Base-by-base conservation (phyloP, 1,140 invertebrate genomes). In the Dendroctonus ponderosae region DNA sequence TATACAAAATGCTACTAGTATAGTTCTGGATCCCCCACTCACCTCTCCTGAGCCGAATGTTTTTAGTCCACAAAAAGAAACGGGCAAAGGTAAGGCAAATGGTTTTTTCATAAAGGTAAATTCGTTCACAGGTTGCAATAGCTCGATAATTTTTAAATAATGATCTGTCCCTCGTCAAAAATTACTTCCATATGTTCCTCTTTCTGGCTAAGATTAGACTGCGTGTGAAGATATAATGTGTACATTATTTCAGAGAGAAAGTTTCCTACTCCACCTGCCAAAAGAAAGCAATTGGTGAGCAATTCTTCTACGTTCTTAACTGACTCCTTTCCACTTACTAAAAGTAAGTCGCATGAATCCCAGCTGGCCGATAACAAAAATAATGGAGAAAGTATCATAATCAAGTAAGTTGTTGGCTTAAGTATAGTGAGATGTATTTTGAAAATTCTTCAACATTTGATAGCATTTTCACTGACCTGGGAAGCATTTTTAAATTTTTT, bases 291-390 rank as follows among this genome's bases (percentile, higher is more conserved):
- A 79, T 84, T 88, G 64, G 85, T 85, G 40, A 75, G 82, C 54
- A 79, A 82, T 70, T 74, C 75, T 68, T 77, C 80, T 44, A 72
- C 81, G 37, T 77, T 84, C 66, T 53, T 77, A 54, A 70, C 78
- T 7, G 78, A 78, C 62, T 71, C 70, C 11, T 79, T 74, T 67
- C 86, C 91, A 12, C 81, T 96, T 59, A 92, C 89, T 39, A 95
- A 94, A 80, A 96, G 93, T 60, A 92, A 92, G 74, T 96, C 93
- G 40, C 92, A 96, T 79, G 93, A 96, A 80, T 94, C 91, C 7
- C 93, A 96, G 77, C 82, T 96, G 26, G 89, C 82, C 0, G 79
- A 86, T 39, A 78, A 83, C 58, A 83, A 82, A 73, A 84, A 80
- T 8, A 66, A 60, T 46, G 49, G 58, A 38, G 66, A 67, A 44